Percentiles rank a stretch among this genome's conserved stretches.
Evolutionary conservation across 92 coral and sea anemone species (phyloP).

Genomic region (Zoanthus sansibaricus): DNA sequence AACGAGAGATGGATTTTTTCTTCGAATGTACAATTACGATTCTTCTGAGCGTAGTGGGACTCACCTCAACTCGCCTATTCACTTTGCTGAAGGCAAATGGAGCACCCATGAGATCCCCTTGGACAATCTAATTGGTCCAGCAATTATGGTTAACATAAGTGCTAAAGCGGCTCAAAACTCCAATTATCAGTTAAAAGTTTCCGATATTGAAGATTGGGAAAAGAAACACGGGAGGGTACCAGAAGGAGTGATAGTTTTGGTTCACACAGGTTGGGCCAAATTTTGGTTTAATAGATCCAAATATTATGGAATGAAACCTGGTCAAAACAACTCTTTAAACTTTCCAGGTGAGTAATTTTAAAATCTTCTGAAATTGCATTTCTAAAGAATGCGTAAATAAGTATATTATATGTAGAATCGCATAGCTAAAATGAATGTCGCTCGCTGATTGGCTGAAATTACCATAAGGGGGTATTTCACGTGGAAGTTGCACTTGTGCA

Average conservation of each 20-base stretch:
- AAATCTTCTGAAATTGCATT: too few species aligned
- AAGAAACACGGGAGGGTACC: background rate
- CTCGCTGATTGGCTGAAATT: too few species aligned
- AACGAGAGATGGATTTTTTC: constrained; percentile 1
- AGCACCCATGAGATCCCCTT: background rate
- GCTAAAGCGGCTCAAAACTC: background rate
- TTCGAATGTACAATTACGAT: background rate
- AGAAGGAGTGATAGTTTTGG: background rate
- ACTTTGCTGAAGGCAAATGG: background rate
- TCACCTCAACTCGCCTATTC: background rate
- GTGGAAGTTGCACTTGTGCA: too few species aligned
- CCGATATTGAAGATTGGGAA: background rate
- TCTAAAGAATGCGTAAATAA: too few species aligned
- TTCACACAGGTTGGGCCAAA: background rate
- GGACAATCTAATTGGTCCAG: background rate
- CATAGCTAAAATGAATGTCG: too few species aligned
- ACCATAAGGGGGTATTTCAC: too few species aligned
- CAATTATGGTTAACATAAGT: background rate
- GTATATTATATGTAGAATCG: too few species aligned
- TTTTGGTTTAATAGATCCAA: background rate
- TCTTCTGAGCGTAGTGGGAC: background rate
- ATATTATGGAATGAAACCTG: background rate
- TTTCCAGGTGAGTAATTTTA: background rate
- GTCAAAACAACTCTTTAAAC: background rate
- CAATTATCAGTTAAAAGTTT: background rate